Evolutionary conservation across 2,113 vertebrate species (phyloP).

Genomic region (Martes martes): DNA sequence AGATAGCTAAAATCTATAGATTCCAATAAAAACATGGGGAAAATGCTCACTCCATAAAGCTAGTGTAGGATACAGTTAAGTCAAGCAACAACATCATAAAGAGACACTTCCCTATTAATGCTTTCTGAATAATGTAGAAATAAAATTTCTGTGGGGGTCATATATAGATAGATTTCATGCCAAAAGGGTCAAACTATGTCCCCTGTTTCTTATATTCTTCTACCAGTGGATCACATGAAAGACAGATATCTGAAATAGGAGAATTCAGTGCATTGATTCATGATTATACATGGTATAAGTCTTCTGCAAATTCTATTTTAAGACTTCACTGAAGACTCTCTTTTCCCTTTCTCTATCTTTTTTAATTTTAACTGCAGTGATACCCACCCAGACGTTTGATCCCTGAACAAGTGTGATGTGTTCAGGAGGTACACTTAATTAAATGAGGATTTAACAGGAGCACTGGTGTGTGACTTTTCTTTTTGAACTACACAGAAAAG

Average conservation of each 20-base stretch:
- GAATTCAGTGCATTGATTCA: background rate
- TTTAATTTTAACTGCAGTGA: background rate
- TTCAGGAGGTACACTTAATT: constrained; percentile 50
- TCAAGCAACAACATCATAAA: background rate
- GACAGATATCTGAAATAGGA: background rate
- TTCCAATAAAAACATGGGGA: background rate
- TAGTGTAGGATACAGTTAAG: background rate
- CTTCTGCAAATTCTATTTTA: background rate
- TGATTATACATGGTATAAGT: background rate
- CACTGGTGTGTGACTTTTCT: constrained; percentile 44
- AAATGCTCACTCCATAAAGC: background rate
- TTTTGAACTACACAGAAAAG: constrained; percentile 31
- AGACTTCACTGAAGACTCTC: background rate
- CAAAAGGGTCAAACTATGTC: background rate
- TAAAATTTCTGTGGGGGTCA: background rate
- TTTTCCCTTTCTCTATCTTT: background rate
- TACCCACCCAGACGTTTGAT: constrained; percentile 1
- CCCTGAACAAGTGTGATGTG: background rate
- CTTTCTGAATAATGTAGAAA: constrained; percentile 3
- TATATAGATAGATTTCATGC: background rate
- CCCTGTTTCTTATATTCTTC: background rate
- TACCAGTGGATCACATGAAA: background rate
- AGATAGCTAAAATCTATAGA: background rate
- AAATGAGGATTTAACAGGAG: constrained; percentile 52
- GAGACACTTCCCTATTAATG: background rate